Base-by-base conservation (phyloP, 2,113 vertebrate genomes). In the Sceloporus tristichus region DNA sequence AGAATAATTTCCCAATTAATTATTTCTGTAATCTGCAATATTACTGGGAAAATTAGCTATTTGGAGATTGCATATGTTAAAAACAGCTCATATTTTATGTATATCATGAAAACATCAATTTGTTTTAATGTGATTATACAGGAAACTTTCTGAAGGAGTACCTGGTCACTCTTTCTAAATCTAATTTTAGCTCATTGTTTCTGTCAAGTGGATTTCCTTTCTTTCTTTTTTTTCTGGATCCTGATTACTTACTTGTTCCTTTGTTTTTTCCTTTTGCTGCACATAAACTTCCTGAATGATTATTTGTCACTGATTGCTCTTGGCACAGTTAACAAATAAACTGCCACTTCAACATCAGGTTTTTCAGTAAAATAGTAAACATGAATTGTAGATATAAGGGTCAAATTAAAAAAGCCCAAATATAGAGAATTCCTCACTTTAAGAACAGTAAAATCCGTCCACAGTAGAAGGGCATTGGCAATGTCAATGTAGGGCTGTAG, bases 101-200 rank as follows among this genome's bases (percentile, higher is more conserved):
- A 78, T n/a, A 38, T 78, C 11, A 68, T 54, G 18, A 16, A 53
- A 54, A 34, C 62, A 68, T n/a, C 53, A 82, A 29, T 65, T 8
- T 65, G 25, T 54, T 42, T 74, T 29, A 78, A 42, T 71, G 11
- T 25, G 29, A 85, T 81, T 73, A 21, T 53, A 18, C 23, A 19
- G 78, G 83, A 38, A 79, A 76, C 2, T 27, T 21, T 42, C 38
- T 65, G 11, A 5, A 40, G 54, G 42, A 53, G 42, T 62, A 48
- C 48, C 5, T 23, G 56, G 40, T 53, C 54, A 27, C 40, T 73
- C 11, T 87, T 87, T 82, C 79, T 68, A 83, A 83, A 88, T 88
- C 40, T 87, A 10, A 59, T 21, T 79, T 11, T 62, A 81, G 16
- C 38, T 73, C 53, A 79, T 42, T 56, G 48, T 71, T 48, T n/a